These are phyloP conservation scores for Pilophorus perplexus DNA, from an alignment of 2,888 invertebrate species.

Conservation along the genomic window DNA sequence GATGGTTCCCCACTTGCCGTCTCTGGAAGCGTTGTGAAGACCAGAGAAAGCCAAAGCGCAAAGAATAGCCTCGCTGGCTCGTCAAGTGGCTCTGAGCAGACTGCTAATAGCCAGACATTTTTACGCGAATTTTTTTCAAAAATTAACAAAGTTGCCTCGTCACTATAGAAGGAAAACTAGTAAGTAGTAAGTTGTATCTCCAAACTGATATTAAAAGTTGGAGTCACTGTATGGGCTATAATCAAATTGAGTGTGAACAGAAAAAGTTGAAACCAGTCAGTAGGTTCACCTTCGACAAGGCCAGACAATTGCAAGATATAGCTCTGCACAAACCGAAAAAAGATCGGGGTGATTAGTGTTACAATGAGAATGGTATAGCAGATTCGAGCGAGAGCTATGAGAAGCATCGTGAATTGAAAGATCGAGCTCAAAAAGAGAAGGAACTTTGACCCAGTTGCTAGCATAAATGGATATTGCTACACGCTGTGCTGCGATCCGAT, in stretches of 20 bases:
- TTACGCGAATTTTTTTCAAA: not conserved
- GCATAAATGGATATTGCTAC: conserved; percentile 2
- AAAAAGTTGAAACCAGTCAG: no score
- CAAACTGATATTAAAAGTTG: conserved; percentile 14
- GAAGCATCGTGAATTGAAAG: conserved; percentile 9
- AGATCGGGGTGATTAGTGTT: conserved; percentile 38
- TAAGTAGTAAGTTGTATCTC: not conserved
- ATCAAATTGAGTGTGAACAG: no score
- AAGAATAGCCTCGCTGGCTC: not conserved
- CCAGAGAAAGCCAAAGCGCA: not conserved
- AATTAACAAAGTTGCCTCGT: not conserved
- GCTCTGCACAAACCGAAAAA: conserved; percentile 42
- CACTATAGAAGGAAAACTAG: not conserved
- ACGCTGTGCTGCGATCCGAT: conserved; percentile 18
- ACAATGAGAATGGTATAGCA: conserved; percentile 16
- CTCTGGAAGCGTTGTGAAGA: not conserved
- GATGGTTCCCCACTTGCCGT: no score
- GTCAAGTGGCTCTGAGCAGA: not conserved
- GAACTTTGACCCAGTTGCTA: conserved; percentile 25
- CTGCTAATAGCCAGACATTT: not conserved
- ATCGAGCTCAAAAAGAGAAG: conserved; percentile 22
- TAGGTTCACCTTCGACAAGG: conserved; percentile 2
- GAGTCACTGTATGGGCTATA: conserved; percentile 6
- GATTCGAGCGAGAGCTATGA: conserved; percentile 22
- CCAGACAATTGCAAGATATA: not conserved